A percentile compares a stretch with the other conserved stretches of the same genome.
Evolutionary conservation across 1,140 invertebrate species (phyloP).

Genomic region (Trichonephila inaurata): DNA sequence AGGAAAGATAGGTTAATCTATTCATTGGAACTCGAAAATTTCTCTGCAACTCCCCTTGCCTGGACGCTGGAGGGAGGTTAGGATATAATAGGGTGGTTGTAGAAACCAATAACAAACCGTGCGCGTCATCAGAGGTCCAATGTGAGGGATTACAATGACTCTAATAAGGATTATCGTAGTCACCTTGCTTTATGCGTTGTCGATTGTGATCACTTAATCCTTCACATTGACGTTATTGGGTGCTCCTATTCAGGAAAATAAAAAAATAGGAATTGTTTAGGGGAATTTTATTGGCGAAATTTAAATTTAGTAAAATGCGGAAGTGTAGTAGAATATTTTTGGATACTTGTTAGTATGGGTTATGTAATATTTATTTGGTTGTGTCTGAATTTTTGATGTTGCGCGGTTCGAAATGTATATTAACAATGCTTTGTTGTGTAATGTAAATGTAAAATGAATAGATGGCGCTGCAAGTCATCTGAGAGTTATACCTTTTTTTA

Average conservation of each 20-base stretch:
- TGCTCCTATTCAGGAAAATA: not conserved
- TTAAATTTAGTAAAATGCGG: not conserved
- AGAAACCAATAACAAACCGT: not conserved
- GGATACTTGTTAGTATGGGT: not conserved
- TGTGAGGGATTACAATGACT: constrained; percentile 6
- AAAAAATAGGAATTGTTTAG: not conserved
- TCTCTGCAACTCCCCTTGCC: not conserved
- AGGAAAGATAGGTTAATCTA: constrained; percentile 32
- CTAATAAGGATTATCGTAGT: constrained; percentile 42
- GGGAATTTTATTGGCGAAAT: not conserved
- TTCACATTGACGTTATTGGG: not conserved
- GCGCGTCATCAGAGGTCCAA: constrained; percentile 4
- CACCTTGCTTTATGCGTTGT: constrained; percentile 9
- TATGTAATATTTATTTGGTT: too few species aligned
- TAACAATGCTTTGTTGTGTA: too few species aligned
- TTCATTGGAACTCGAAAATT: not conserved
- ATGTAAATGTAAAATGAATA: too few species aligned
- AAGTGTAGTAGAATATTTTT: not conserved
- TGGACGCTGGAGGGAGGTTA: not conserved
- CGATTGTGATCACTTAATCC: constrained; percentile 15
- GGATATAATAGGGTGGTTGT: not conserved
- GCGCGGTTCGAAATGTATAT: too few species aligned
- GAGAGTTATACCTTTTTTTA: too few species aligned
- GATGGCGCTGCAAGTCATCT: too few species aligned
- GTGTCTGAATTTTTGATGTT: too few species aligned